phyloP scores from a whole-genome alignment of 2,888 invertebrate species.

The Phymatocera aterrima region DNA sequence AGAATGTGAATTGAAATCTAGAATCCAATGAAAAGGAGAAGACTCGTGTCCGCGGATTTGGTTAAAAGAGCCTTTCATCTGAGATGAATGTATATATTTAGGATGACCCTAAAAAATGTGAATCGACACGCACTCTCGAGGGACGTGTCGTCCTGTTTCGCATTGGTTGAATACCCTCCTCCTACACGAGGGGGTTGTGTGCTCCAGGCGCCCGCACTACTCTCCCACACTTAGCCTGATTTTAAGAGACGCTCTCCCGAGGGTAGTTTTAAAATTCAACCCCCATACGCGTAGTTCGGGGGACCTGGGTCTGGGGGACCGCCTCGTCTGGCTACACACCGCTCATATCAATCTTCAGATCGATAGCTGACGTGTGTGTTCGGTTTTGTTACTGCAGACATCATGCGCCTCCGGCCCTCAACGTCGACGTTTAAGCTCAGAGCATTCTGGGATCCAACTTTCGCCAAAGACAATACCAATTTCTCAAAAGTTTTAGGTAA shows the following conservation, averaged over 20 bases:
- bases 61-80: slow-evolving; percentile 3
- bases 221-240: slow-evolving; percentile 68
- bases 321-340: slow-evolving; percentile 60
- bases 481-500: not conserved
- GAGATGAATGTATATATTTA: not conserved
- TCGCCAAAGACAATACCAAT: not conserved
- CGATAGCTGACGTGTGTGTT: slow-evolving; percentile 54
- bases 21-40: not conserved
- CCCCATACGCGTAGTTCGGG: slow-evolving; percentile 64
- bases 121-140: slow-evolving; percentile 30
- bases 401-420: not conserved
- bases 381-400: slow-evolving; percentile 32
- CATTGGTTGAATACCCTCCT: not conserved
- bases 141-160: slow-evolving; percentile 43
- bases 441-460: not conserved
- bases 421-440: not conserved
- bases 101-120: slow-evolving; percentile 16
- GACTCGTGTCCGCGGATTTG: not conserved
- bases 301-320: slow-evolving; percentile 40
- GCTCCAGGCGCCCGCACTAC: slow-evolving; percentile 28
- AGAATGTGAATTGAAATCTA: not conserved
- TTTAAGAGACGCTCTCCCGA: slow-evolving; percentile 69
- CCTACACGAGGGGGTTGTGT: not conserved
- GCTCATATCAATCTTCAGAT: slow-evolving; percentile 69
- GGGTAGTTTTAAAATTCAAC: slow-evolving; percentile 74